Base-by-base conservation (phyloP, 2,888 invertebrate genomes). In the Thereva unica region DNA sequence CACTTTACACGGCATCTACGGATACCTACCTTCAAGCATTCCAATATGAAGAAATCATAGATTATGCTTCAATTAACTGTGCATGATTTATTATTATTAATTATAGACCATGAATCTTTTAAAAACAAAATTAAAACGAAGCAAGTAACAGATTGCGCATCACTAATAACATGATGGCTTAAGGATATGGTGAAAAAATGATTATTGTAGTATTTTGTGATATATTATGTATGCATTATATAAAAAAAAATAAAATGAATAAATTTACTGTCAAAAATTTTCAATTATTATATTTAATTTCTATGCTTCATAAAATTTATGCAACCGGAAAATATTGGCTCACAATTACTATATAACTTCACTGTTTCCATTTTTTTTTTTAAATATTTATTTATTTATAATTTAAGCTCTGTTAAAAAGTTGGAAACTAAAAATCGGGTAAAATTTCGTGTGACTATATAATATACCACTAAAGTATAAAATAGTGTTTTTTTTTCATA, bases 231-330 rank as follows among this genome's bases (percentile, higher is more conserved):
- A 59, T 12, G 12, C 8, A 50, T 49, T 50, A 61, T 61, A 50
- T 49, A 50, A 38, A 38, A 61, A 41, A n/a, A 61, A 23, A 61
- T 40, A 40, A 61, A 50, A 40, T 59, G 47, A 50, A 61, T 61
- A 61, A 50, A 50, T 61, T 61, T 41, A 50, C 49, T 12, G 45
- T 45, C 10, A 50, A 50, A 40, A 38, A 38, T 59, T 61, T 61
- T 8, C 41, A 6, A 50, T 23, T 50, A 38, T 61, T 61, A 40
- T 50, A 12, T 50, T 61, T 35, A 38, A 10, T 9, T 5, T 47
- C 7, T 61, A 50, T 61, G 50, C 50, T 49, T 23, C 34, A 61
- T 61, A 61, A 61, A 61, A 61, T 61, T 61, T 61, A 61, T 61
- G 61, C 61, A 61, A 61, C 61, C 61, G 61, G 61, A 61, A 61